Percentiles rank a stretch among this genome's conserved stretches.
Conservation (phyloP, 2,888 invertebrate species). For the Dryocosmus kuriphilus region DNA sequence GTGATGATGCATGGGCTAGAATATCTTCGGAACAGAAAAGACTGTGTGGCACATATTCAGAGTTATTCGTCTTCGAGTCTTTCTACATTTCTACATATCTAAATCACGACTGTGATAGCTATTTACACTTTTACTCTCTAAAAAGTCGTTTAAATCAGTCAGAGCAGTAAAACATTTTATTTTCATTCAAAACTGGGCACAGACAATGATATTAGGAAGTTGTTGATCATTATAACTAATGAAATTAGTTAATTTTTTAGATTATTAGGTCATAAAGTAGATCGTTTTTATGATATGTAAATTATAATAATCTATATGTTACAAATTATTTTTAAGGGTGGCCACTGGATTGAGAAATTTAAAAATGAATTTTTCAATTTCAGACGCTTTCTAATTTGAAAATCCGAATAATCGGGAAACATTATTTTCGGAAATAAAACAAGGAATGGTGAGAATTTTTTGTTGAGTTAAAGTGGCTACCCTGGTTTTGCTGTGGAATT, state of each 20-base stretch:
- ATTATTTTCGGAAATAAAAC: no score
- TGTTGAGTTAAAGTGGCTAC: neutral
- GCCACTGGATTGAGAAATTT: no score
- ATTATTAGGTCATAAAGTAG: neutral
- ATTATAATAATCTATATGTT: no score
- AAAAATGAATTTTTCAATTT: no score
- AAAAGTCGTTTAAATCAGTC: neutral
- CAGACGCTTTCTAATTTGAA: no score
- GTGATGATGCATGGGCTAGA: constrained; percentile 65
- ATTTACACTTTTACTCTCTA: constrained; percentile 11
- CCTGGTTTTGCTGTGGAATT: neutral
- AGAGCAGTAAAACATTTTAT: neutral
- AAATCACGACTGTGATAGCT: neutral
- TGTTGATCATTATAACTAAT: constrained; percentile 3
- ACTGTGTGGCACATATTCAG: constrained; percentile 22
- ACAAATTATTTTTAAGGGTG: no score
- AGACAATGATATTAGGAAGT: neutral
- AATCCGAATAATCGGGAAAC: no score
- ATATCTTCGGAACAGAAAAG: constrained; percentile 49
- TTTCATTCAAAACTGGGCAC: neutral
- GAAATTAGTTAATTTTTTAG: neutral
- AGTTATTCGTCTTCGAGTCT: neutral
- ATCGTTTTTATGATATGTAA: neutral
- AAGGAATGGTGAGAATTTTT: neutral
- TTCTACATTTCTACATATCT: neutral